Conservation (phyloP, 1,140 invertebrate genomes). For the Phocides pigmalion region DNA sequence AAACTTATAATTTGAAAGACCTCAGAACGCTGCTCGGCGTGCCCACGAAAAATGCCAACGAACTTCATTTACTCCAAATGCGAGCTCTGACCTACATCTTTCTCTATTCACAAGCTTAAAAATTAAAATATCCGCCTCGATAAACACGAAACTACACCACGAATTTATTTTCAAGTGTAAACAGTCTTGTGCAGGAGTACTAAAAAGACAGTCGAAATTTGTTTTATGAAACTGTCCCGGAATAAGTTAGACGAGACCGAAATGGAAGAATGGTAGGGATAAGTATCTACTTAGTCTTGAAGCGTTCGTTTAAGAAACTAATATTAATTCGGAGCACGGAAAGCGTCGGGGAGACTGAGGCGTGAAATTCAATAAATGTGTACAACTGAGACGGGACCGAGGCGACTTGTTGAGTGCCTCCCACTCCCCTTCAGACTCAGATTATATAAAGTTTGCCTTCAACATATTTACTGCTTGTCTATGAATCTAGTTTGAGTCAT, state of each 20-base stretch:
- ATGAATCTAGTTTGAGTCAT: constrained; percentile 26
- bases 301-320: constrained; percentile 48
- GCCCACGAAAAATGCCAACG: constrained; percentile 25
- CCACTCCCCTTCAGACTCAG: constrained; percentile 31
- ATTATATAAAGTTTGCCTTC: constrained; percentile 30
- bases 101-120: constrained; percentile 33
- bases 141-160: constrained; percentile 32
- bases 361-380: constrained; percentile 67
- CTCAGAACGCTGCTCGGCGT: constrained; percentile 14
- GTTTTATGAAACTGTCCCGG: constrained; percentile 21
- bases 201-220: constrained; percentile 30
- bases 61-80: constrained; percentile 32
- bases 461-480: constrained; percentile 31
- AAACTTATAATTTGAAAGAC: constrained; percentile 23
- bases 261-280: not conserved
- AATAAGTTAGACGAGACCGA: constrained; percentile 25
- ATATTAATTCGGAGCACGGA: constrained; percentile 57
- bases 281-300: constrained; percentile 37
- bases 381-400: constrained; percentile 47
- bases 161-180: constrained; percentile 34
- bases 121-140: constrained; percentile 31
- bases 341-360: constrained; percentile 47
- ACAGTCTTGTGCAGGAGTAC: constrained; percentile 24
- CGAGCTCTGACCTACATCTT: constrained; percentile 34
- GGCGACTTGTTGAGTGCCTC: constrained; percentile 50